Evolutionary conservation across 37 sponge, comb jelly and placozoan genomes (phyloP), one percentile per base, ranked within the genome.

Genomic region (Aphrocallistes beatrix): DNA sequence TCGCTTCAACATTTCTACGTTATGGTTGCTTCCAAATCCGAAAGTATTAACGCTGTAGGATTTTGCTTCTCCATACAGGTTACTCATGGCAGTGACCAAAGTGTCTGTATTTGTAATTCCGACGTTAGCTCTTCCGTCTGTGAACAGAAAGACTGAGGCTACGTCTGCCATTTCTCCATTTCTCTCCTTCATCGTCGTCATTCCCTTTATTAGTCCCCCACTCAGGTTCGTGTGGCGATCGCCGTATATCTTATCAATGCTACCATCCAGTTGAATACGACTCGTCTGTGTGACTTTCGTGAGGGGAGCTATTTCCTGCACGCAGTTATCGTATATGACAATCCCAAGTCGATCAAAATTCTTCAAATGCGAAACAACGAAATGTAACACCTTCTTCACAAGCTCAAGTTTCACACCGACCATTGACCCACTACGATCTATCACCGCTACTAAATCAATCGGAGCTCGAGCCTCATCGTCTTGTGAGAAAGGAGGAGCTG

Each of bases 401-500:
- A 86, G 17, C 9, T 81, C 25, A 1, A 86, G 16, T 34, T 86
- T 86, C 75, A 25, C 17, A 23, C 81, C 81, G 8, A 1, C 8
- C 86, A 86, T 86, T 16, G 81, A 81, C 38, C 86, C 86, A n/a
- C 86, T 86, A 8, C 75, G 51, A 42, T 86, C 86, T 17, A 86
- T 42, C 1, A 86, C 86, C 10, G 86, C 86, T 6, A 86, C 86
- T 32, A 86, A 81, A 6, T 86, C 86, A 10, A 86, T 81, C 6
- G 81, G 39, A 37, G 86, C 38, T 10, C 86, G 10, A 8, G n/a
- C 3, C 17, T 60, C 75, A 3, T 30, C 75, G 17, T 47, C 17
- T 21, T 13, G 17, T 47, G 13, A 13, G 34, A 25, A 60, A 25
- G 34, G 3, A 3, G 75, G 75, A 3, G 17, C 75, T 13, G 75